These are phyloP conservation scores for Augiades crinisus DNA, from an alignment of 2,888 invertebrate species.

Conservation along the genomic window DNA sequence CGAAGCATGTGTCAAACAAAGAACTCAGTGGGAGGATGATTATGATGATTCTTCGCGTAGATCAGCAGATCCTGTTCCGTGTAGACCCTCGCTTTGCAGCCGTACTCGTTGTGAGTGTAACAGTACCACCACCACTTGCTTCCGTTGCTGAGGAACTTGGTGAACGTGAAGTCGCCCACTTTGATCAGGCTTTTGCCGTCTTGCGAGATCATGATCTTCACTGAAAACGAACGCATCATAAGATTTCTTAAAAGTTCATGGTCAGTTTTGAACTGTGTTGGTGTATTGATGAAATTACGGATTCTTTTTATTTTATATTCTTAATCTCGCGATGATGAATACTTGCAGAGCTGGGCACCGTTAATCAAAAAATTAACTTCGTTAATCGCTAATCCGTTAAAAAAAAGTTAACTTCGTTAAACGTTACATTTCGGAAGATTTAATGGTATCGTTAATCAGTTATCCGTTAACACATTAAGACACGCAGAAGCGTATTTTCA, in stretches of 20 bases:
- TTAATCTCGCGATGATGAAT: too few species aligned
- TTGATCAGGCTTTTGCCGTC: conserved; percentile 67
- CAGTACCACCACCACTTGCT: conserved; percentile 63
- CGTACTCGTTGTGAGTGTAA: conserved; percentile 60
- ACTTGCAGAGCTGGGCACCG: too few species aligned
- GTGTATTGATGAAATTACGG: too few species aligned
- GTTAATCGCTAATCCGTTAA: too few species aligned
- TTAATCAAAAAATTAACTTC: too few species aligned
- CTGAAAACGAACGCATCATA: conserved; percentile 47
- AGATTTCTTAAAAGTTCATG: conserved; percentile 29
- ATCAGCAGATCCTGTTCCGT: conserved; percentile 57
- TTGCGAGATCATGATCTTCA: conserved; percentile 67
- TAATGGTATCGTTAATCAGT: too few species aligned
- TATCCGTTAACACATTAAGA: too few species aligned
- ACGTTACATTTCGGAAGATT: too few species aligned
- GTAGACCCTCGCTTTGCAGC: conserved; percentile 63
- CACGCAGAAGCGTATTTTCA: too few species aligned
- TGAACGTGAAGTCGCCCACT: conserved; percentile 71
- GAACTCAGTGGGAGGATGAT: conserved; percentile 72
- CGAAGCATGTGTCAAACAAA: conserved; percentile 55
- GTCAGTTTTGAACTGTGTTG: too few species aligned
- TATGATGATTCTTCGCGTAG: conserved; percentile 62
- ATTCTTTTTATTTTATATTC: too few species aligned
- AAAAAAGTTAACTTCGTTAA: too few species aligned
- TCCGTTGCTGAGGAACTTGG: conserved; percentile 45